These are phyloP conservation scores for Aleiodes sp. DNA, from an alignment of 1,140 invertebrate species.

Conservation along the genomic window DNA sequence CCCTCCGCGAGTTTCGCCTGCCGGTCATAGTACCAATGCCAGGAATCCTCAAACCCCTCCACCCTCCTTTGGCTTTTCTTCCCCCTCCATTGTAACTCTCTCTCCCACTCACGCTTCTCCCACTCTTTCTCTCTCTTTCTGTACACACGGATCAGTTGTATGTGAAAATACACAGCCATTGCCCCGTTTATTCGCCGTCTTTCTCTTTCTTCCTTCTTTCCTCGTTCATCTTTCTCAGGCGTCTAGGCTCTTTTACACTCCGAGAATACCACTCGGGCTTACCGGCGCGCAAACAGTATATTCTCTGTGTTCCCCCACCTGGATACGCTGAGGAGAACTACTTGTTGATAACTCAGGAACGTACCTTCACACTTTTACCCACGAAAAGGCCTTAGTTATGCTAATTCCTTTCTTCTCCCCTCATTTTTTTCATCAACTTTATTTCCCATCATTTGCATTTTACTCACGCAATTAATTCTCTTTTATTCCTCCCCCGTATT, in stretches of 20 bases:
- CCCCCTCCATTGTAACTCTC: neutral
- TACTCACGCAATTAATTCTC: neutral
- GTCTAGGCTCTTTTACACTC: neutral
- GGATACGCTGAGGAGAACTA: neutral
- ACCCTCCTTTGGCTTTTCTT: neutral
- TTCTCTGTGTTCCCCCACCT: neutral
- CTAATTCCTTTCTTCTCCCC: neutral
- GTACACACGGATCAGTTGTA: neutral
- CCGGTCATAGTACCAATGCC: too few relatives aligned
- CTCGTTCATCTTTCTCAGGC: neutral
- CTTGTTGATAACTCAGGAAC: constrained; percentile 3
- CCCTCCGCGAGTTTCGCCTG: neutral
- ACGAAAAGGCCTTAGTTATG: too few relatives aligned
- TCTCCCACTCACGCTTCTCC: neutral
- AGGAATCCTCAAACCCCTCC: neutral
- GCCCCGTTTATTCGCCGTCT: neutral
- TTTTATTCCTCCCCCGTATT: neutral
- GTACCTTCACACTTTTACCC: neutral
- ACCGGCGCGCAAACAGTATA: constrained; percentile 6
- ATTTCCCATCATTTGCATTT: neutral
- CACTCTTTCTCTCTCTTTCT: too few relatives aligned
- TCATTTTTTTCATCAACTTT: neutral
- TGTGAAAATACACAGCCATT: neutral
- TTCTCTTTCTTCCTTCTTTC: neutral
- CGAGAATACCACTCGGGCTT: neutral